phyloP scores from a whole-genome alignment of 2,797 vertebrate genomes.

The Hypotaenidia philippensis region DNA sequence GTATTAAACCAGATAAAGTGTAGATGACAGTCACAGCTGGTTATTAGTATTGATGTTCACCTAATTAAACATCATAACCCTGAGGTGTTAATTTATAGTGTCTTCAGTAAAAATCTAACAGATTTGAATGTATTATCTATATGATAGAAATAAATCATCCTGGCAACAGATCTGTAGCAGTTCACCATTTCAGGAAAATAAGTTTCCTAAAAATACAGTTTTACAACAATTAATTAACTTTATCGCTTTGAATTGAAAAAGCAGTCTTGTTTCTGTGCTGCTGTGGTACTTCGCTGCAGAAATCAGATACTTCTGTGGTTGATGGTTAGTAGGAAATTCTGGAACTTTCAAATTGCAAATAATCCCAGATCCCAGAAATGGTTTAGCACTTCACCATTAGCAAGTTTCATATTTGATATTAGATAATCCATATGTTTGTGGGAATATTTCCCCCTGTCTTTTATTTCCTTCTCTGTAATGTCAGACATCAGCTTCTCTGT shows the following conservation, averaged over 20 bases:
- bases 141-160: conserved; percentile 35
- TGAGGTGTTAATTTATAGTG: conserved; percentile 4
- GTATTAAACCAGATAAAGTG: conserved; percentile 21
- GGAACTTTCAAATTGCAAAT: neutral
- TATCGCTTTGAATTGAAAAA: neutral
- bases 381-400: neutral
- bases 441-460: neutral
- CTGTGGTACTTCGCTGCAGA: neutral
- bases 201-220: conserved; percentile 12
- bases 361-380: neutral
- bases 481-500: neutral
- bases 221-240: conserved; percentile 7
- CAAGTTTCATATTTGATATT: neutral
- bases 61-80: conserved; percentile 52
- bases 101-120: conserved; percentile 11
- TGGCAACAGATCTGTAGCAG: neutral
- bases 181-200: neutral
- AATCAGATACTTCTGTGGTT: neutral
- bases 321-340: neutral
- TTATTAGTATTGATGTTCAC: conserved; percentile 60
- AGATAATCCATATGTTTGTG: neutral
- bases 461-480: conserved; percentile 42
- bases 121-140: conserved; percentile 5
- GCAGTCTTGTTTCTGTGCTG: neutral
- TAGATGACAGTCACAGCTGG: conserved; percentile 20